Conservation (phyloP, 2,113 vertebrate species). For the Hystrix brachyura region DNA sequence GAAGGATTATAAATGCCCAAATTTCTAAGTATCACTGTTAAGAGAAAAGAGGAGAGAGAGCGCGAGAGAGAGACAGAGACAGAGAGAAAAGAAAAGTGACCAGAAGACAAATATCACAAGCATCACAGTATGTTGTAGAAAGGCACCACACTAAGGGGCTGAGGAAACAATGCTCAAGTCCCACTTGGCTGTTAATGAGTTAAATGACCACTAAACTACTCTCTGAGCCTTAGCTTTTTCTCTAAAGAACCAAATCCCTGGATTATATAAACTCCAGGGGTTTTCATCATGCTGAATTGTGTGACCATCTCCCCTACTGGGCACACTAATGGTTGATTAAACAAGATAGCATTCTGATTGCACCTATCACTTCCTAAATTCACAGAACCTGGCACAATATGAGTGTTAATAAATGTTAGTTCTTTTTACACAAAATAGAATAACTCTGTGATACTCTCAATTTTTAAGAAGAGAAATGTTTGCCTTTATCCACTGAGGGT, state of each 20-base stretch:
- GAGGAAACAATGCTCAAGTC: not conserved
- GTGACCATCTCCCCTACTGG: not conserved
- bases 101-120: not conserved
- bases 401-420: not conserved
- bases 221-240: not conserved
- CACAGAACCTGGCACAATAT: not conserved
- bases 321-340: not conserved
- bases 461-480: slow-evolving; percentile 30
- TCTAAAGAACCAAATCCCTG: not conserved
- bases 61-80: not conserved
- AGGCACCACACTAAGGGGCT: not conserved
- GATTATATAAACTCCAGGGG: not conserved
- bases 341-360: not conserved
- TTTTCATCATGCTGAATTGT: not conserved
- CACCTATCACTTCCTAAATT: not conserved
- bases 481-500: not conserved
- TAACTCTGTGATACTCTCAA: not conserved
- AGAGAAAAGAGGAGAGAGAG: not conserved
- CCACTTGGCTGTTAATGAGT: not conserved
- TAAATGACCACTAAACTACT: not conserved
- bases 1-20: slow-evolving; percentile 23
- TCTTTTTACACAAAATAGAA: slow-evolving; percentile 20
- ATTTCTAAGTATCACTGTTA: not conserved
- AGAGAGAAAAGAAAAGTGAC: not conserved
- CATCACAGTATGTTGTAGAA: not conserved